Evolutionary conservation across 2,888 invertebrate species (phyloP).

Genomic region (Emmelina monodactyla): DNA sequence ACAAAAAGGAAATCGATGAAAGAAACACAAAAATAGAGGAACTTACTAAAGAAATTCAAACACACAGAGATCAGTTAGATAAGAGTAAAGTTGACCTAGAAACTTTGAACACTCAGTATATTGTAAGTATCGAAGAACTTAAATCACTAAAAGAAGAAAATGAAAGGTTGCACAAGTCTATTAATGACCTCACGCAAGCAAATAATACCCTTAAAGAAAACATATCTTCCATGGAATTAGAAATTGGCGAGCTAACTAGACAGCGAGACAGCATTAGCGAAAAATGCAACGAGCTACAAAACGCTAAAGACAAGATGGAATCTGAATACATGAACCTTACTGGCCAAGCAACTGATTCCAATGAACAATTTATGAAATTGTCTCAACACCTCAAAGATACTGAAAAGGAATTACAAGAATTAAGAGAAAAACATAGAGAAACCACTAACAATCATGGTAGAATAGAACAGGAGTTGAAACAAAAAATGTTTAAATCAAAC

Average conservation of each 20-base stretch:
- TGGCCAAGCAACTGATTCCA: conserved; percentile 67
- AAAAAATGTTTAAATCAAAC: conserved; percentile 49
- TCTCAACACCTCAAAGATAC: conserved; percentile 64
- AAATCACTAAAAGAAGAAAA: conserved; percentile 51
- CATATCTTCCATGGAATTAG: conserved; percentile 55
- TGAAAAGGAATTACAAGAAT: conserved; percentile 62
- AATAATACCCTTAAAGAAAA: conserved; percentile 43
- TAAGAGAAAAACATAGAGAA: conserved; percentile 55
- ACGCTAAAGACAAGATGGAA: conserved; percentile 67
- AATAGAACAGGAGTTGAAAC: conserved; percentile 54
- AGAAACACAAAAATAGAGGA: conserved; percentile 58
- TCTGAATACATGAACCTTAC: conserved; percentile 66
- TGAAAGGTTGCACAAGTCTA: conserved; percentile 40
- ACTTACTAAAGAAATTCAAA: conserved; percentile 54
- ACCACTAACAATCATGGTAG: conserved; percentile 46
- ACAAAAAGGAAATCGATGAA: conserved; percentile 57
- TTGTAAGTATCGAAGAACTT: conserved; percentile 44
- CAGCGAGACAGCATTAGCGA: conserved; percentile 62
- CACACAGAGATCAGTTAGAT: conserved; percentile 48
- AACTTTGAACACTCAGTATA: conserved; percentile 50
- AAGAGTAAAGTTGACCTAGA: conserved; percentile 57
- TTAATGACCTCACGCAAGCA: conserved; percentile 43
- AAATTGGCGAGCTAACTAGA: conserved; percentile 65
- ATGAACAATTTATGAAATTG: conserved; percentile 63
- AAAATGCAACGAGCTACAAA: conserved; percentile 63